phyloP scores from a whole-genome alignment of 1,140 invertebrate genomes.

The Phymorhynchus buccinoides region DNA sequence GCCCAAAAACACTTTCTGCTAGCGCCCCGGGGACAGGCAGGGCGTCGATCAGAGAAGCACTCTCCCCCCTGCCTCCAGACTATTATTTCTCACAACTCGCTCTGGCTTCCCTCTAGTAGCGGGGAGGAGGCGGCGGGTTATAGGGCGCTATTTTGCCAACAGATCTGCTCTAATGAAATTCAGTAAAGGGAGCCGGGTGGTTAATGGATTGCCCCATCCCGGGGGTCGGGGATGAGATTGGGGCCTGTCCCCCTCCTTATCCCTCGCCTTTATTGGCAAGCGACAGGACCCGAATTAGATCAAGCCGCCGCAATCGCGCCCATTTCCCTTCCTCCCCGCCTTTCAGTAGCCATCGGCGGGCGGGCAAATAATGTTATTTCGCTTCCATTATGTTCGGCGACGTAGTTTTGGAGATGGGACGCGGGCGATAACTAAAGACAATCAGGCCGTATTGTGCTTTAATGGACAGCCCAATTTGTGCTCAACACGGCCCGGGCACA shows the following conservation, averaged over 20 bases:
- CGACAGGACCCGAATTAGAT: slow-evolving; percentile 43
- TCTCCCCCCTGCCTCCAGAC: slow-evolving; percentile 23
- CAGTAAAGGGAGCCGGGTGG: slow-evolving; percentile 40
- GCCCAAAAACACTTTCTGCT: slow-evolving; percentile 33
- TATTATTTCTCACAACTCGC: slow-evolving; percentile 42
- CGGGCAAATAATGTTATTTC: slow-evolving; percentile 42
- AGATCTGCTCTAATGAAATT: slow-evolving; percentile 43
- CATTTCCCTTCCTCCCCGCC: slow-evolving; percentile 38
- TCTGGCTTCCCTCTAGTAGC: background rate
- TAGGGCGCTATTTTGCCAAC: slow-evolving; percentile 41
- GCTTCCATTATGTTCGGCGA: slow-evolving; percentile 37
- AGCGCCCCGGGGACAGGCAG: slow-evolving; percentile 22
- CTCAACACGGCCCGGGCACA: slow-evolving; percentile 29
- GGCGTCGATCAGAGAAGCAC: slow-evolving; percentile 19
- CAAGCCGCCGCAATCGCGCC: slow-evolving; percentile 36
- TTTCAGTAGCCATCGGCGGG: slow-evolving; percentile 35
- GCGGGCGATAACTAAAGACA: slow-evolving; percentile 40
- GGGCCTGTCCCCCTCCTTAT: slow-evolving; percentile 35
- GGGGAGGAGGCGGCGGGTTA: slow-evolving; percentile 25
- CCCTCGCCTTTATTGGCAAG: slow-evolving; percentile 36
- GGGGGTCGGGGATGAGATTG: slow-evolving; percentile 35
- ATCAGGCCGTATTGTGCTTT: slow-evolving; percentile 41
- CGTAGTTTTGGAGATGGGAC: slow-evolving; percentile 41
- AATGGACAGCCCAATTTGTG: slow-evolving; percentile 42
- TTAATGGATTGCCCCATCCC: slow-evolving; percentile 42